Conservation (phyloP, 2,888 invertebrate genomes). For the Endotricha flammealis region DNA sequence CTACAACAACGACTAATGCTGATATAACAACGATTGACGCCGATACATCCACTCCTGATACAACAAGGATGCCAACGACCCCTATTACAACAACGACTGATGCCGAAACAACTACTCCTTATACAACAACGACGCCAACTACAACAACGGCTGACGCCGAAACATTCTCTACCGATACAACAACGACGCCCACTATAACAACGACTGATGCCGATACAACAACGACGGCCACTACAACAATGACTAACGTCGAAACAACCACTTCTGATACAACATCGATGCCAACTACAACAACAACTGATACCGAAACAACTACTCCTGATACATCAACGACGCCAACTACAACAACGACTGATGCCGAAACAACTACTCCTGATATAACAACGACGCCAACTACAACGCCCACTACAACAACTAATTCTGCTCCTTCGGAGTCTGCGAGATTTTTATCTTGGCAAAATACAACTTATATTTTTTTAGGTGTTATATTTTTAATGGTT, state of each 20-base stretch:
- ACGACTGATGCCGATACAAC: constrained; percentile 11
- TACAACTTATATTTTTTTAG: neutral
- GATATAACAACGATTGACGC: too few relatives aligned
- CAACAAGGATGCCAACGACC: too few relatives aligned
- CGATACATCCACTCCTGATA: too few relatives aligned
- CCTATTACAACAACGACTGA: too few relatives aligned
- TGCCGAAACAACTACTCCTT: too few relatives aligned
- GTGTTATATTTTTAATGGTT: neutral
- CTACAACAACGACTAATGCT: too few relatives aligned
- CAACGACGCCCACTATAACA: neutral
- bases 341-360: constrained; percentile 4
- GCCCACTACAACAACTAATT: neutral
- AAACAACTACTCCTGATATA: constrained; percentile 6
- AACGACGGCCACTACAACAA: constrained; percentile 2
- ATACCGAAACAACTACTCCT: constrained; percentile 9
- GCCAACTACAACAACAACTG: constrained; percentile 9
- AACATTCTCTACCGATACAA: too few relatives aligned
- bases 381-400: constrained; percentile 2
- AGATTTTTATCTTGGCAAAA: neutral
- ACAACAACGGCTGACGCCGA: too few relatives aligned
- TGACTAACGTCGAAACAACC: too few relatives aligned
- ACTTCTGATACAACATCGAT: too few relatives aligned
- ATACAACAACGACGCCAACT: too few relatives aligned
- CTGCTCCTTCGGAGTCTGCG: neutral
- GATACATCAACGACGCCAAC: constrained; percentile 5